phyloP scores from a whole-genome alignment of 1,140 invertebrate genomes.

The Pseudomyrmex sp. region DNA sequence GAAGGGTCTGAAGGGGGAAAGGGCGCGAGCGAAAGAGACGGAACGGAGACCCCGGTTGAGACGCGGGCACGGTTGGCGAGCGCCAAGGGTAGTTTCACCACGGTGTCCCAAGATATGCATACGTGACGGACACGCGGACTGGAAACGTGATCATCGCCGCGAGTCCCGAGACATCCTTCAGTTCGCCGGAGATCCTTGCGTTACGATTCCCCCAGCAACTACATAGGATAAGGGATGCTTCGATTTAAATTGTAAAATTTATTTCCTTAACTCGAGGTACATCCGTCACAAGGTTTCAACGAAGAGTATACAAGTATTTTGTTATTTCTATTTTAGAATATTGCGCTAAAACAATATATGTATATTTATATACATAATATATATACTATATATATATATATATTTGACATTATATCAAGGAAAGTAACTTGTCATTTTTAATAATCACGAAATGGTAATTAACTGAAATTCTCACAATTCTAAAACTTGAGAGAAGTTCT shows the following conservation, averaged over 20 bases:
- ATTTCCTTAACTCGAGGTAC: conserved; percentile 30
- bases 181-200: conserved; percentile 47
- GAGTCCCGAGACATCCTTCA: conserved; percentile 48
- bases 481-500: not conserved
- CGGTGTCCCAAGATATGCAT: conserved; percentile 85
- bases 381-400: too few relatives aligned
- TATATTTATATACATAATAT: not conserved
- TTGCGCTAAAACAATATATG: not conserved
- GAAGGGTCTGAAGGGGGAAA: conserved; percentile 42
- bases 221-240: conserved; percentile 62
- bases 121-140: conserved; percentile 83
- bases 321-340: not conserved
- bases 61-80: conserved; percentile 67
- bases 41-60: conserved; percentile 33
- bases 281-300: not conserved
- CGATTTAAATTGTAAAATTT: conserved; percentile 75
- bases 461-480: not conserved
- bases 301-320: not conserved
- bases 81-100: conserved; percentile 78
- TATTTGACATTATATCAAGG: not conserved
- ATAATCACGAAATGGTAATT: not conserved
- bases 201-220: conserved; percentile 59
- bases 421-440: not conserved
- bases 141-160: conserved; percentile 80
- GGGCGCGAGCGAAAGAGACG: conserved; percentile 18